Evolutionary conservation across 2,797 vertebrate genomes (phyloP), one percentile per base, ranked within the genome.

Genomic region (Pseudochirops corinnae): DNA sequence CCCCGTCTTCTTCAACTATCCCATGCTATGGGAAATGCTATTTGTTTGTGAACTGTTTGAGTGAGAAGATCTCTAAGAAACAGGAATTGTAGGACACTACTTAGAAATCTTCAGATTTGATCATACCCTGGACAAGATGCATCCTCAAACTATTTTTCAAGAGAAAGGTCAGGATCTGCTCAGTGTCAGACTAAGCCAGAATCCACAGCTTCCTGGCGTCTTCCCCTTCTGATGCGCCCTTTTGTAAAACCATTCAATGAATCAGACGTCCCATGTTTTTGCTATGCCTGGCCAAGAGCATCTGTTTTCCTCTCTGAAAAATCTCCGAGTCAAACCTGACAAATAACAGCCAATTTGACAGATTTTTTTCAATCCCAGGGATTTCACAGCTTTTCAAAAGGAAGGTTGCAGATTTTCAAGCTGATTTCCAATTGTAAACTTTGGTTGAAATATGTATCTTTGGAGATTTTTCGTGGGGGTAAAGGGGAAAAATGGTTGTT

Each of bases 391-490:
- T 93, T 97, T 90, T 96, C 91, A 92, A 96, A 93, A 13, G 55
- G 56, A 94, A 87, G 74, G 39, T 31, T 91, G 60, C 90, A 87
- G n/a, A 60, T 97, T 94, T 97, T 94, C 87, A 93, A 92, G 94
- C 82, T 96, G 93, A 94, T 92, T 96, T 95, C 93, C 82, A 96
- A 2, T 91, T 95, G 55, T 96, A 98, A 97, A 96, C 74, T 93
- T 92, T 91, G 57, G 93, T 92, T 95, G 93, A 98, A 97, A 94
- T 94, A 97, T 95, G 94, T 96, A 18, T 92, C 95, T 96, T 96
- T 95, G 26, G 39, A 87, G 74, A 87, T 87, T 87, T 18, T 87
- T 87, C 39, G 50, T 46, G 24, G 39, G 2, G 9, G 39, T 11
- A 28, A 90, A 53, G 74, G 39, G 39, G 9, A 12, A 14, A 21